Evolutionary conservation across 1,140 invertebrate species (phyloP), one percentile per base, ranked within the genome.

Genomic region (Drosophila nigrodunni): DNA sequence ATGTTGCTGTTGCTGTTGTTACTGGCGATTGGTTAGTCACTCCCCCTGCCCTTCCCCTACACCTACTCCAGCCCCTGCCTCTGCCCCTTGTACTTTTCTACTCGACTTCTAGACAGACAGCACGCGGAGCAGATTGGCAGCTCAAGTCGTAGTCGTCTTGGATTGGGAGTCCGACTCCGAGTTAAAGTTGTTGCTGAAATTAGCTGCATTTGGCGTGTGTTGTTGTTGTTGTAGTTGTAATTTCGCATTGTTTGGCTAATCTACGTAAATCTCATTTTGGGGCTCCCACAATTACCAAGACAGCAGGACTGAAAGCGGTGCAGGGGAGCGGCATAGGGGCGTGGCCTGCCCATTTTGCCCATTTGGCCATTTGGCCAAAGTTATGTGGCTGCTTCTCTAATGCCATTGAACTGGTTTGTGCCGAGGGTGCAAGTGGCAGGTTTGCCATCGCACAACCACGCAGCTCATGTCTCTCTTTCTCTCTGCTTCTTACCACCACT

Each of bases 241-340:
- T 85, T 89, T 89, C 78, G 78, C 86, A 89, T 89, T 89, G 85
- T 89, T 89, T 90, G 86, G 81, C 81, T 88, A 90, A 89, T 89
- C 85, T 89, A 81, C 69, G 72, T 79, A 81, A 89, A 89, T 89
- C 85, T 89, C 60, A 81, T 85, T 88, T 88, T 74, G 61, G 78
- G 86, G 86, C 85, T 89, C 85, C 86, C 85, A 89, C 85, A 89
- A 89, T 89, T 89, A 89, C 78, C 67, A 69, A 6, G 67, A 8
- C 25, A 30, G 25, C 25, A 30, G 25, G 6, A 30, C 25, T 30
- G 25, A 7, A 25, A 1, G 7, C 13, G 44, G 10, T 1, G 58
- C 9, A 4, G 9, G 7, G 3, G 1, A 25, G 37, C 13, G 66
- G 50, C 9, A 3, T 1, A 6, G 25, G 11, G 30, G n/a, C 3